Percentiles rank a stretch among this genome's conserved stretches.
These are phyloP conservation scores for Pterostichus niger DNA, from an alignment of 2,888 invertebrate genomes.

Conservation along the genomic window DNA sequence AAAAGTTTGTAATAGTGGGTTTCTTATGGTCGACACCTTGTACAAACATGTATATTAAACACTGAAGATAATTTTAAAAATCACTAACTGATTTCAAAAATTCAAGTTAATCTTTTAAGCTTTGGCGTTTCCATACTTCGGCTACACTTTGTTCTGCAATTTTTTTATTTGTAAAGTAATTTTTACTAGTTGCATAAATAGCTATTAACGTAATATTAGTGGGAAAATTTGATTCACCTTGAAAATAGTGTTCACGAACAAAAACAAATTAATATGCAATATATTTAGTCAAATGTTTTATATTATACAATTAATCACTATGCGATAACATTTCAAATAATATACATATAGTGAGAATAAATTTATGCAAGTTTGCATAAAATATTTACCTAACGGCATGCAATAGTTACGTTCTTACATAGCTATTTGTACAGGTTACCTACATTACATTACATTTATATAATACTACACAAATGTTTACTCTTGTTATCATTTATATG, in stretches of 20 bases:
- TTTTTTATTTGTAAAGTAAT: too few species aligned
- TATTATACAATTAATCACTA: constrained; percentile 56
- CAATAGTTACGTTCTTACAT: constrained; percentile 31
- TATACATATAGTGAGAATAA: constrained; percentile 8
- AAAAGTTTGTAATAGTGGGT: too few species aligned
- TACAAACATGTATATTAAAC: too few species aligned
- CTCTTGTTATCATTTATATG: constrained; percentile 28
- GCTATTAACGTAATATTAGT: too few species aligned
- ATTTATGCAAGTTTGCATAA: constrained; percentile 47
- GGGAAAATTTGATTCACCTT: not conserved
- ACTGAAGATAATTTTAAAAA: too few species aligned
- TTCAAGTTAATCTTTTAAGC: too few species aligned
- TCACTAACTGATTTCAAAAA: too few species aligned
- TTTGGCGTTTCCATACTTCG: too few species aligned
- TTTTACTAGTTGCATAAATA: too few species aligned
- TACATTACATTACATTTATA: constrained; percentile 19
- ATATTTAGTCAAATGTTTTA: constrained; percentile 18
- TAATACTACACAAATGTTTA: constrained; percentile 26
- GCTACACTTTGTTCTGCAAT: too few species aligned
- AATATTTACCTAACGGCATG: constrained; percentile 43
- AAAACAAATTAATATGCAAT: constrained; percentile 25
- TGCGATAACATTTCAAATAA: constrained; percentile 57
- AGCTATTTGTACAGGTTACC: not conserved
- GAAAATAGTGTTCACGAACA: constrained; percentile 14
- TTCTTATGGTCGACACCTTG: too few species aligned